Evolutionary conservation across 2,797 vertebrate species (phyloP), one percentile per base, ranked within the genome.

Genomic region (Melanotaenia trifasciata): DNA sequence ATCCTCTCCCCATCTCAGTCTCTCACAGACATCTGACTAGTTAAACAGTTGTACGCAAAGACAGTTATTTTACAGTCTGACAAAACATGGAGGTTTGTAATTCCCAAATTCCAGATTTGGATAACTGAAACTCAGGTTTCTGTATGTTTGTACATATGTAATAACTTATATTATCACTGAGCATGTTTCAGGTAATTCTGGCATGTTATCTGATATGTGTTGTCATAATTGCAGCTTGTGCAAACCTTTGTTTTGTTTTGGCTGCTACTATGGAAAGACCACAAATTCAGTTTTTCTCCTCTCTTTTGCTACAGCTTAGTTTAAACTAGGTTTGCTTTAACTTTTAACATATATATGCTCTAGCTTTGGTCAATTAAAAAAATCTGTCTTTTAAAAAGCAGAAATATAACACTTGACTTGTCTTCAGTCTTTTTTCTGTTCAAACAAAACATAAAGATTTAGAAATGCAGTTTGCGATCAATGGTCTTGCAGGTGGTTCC

Each of bases 1-100:
- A 90, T 93, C 92, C 94, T 95, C 95, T 95, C 93, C 93, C 83
- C 70, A 53, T 94, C 83, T 84, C 81, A 43, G 85, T 92, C 84
- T 77, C 90, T 93, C 89, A 83, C 90, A 93, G 93, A 91, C 92
- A 92, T 88, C 92, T 94, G 76, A 95, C 94, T 91, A 85, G 88
- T 82, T 85, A 72, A 84, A 83, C 90, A 93, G 89, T 94, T 94
- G 93, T 87, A 86, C 94, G 90, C 95, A 94, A 95, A 94, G 93
- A 95, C 95, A 95, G 95, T 93, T 94, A 81, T 90, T 90, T 87
- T 40, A 30, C 47, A 76, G 72, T 69, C 87, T 80, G 80, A 70
- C 86, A 93, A 88, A 93, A 90, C 83, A 10, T 3, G 87, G 78
- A 94, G 92, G 83, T 18, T 78, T 66, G 57, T 35, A 30, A 69